Conservation (phyloP, 2,888 invertebrate genomes). For the Copidosoma aretas region DNA sequence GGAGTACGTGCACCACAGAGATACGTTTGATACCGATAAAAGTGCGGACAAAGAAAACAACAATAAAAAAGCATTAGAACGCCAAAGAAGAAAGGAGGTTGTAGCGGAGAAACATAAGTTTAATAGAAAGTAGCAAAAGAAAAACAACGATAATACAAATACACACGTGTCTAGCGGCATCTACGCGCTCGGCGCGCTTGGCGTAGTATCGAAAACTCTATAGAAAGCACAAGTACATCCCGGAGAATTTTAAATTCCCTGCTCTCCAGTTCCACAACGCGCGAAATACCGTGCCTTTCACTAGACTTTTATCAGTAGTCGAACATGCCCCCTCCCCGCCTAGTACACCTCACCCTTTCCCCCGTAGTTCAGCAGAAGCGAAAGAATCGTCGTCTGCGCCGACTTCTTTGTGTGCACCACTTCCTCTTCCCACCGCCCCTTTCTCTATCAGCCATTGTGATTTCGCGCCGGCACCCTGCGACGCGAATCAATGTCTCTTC, state of each 20-base stretch:
- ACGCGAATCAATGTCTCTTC: constrained; percentile 20
- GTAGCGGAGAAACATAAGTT: background rate
- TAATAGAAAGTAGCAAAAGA: background rate
- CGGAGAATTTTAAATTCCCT: constrained; percentile 24
- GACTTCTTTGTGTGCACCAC: background rate
- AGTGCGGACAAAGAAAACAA: background rate
- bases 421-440: constrained; percentile 25
- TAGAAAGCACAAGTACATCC: constrained; percentile 16
- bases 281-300: constrained; percentile 43
- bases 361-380: constrained; percentile 17
- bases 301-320: constrained; percentile 43
- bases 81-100: background rate
- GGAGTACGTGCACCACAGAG: no score
- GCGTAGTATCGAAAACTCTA: background rate
- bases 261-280: constrained; percentile 24
- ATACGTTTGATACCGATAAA: no score
- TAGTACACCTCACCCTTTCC: background rate
- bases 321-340: background rate
- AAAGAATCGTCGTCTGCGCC: constrained; percentile 24
- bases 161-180: background rate
- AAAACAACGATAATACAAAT: constrained; percentile 5
- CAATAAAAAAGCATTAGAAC: background rate
- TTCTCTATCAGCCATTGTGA: constrained; percentile 48
- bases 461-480: constrained; percentile 13
- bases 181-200: background rate